Evolutionary conservation across 2,113 vertebrate genomes (phyloP), one percentile per base, ranked within the genome.

Genomic region (Trinectes maculatus): DNA sequence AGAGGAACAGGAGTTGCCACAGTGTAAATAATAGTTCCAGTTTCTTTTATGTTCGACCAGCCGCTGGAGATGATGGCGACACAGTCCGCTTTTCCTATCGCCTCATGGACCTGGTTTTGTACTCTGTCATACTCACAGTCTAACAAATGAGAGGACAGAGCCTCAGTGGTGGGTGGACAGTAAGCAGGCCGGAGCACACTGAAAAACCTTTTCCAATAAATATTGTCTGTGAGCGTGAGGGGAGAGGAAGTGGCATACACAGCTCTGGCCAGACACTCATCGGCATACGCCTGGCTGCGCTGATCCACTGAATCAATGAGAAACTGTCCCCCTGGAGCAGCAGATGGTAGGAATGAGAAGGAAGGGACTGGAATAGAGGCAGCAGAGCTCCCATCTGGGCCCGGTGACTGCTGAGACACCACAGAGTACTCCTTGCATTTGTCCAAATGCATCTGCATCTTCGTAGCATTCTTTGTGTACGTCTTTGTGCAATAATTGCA

Each of bases 121-220:
- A 86, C 74, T 59, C 72, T 59, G 59, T 84, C 65, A 3, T 65
- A 84, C 67, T 87, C 78, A 5, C 18, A 58, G 57, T 84, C 83
- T 22, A 85, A 49, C 25, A 87, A 78, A 60, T 83, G 67, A 57
- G 81, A 82, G 43, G 83, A 80, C 62, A 86, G 39, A 47, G 78
- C 78, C 58, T 80, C 74, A 51, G 28, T 54, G 36, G 72, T 74
- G 48, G 85, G 83, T 1, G 77, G 85, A 34, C 65, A 80, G 83
- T 84, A 87, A 56, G 82, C 85, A 3, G 80, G 81, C 43, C 60
- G 56, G n/a, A 87, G 76, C 49, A 81, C 65, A 5, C 58, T 72
- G 42, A 87, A 72, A 75, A 84, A 84, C 39, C 55, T 67, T 53
- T 79, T 85, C 79, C 83, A 87, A 42, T 86, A 87, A 44, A 87